phyloP scores from a whole-genome alignment of 2,797 vertebrate species.

The Loris lydekkerianus region DNA sequence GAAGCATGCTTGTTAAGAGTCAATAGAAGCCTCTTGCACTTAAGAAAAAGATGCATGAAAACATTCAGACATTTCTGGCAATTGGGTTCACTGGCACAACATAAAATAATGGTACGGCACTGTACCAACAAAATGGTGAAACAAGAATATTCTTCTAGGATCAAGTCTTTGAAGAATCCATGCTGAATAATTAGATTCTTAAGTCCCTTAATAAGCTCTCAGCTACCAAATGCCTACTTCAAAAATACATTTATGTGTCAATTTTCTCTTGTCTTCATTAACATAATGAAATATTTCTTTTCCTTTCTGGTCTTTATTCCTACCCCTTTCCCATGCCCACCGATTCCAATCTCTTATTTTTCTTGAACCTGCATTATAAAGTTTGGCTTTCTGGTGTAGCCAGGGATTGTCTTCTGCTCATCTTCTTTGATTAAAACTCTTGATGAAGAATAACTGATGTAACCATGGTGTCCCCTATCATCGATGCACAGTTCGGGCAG shows the following conservation, averaged over 20 bases:
- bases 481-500: not conserved
- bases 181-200: slow-evolving; percentile 69
- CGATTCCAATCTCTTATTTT: slow-evolving; percentile 38
- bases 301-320: slow-evolving; percentile 57
- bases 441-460: slow-evolving; percentile 52
- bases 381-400: slow-evolving; percentile 80
- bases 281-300: slow-evolving; percentile 76
- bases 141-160: slow-evolving; percentile 78
- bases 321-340: slow-evolving; percentile 23
- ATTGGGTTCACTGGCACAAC: slow-evolving; percentile 88
- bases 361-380: slow-evolving; percentile 37
- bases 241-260: slow-evolving; percentile 75
- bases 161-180: slow-evolving; percentile 81
- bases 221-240: slow-evolving; percentile 80
- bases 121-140: slow-evolving; percentile 82
- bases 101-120: slow-evolving; percentile 79
- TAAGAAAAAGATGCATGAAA: slow-evolving; percentile 83
- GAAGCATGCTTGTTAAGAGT: slow-evolving; percentile 84
- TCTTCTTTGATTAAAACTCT: slow-evolving; percentile 79
- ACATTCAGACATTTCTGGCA: slow-evolving; percentile 86
- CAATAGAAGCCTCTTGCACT: slow-evolving; percentile 67
- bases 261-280: slow-evolving; percentile 76
- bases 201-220: slow-evolving; percentile 66
- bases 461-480: slow-evolving; percentile 68
- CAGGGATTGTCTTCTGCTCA: slow-evolving; percentile 86